Percentiles rank a stretch among this genome's conserved stretches.
Evolutionary conservation across 2,113 vertebrate species (phyloP).

Genomic region (Pollimyrus isidori): DNA sequence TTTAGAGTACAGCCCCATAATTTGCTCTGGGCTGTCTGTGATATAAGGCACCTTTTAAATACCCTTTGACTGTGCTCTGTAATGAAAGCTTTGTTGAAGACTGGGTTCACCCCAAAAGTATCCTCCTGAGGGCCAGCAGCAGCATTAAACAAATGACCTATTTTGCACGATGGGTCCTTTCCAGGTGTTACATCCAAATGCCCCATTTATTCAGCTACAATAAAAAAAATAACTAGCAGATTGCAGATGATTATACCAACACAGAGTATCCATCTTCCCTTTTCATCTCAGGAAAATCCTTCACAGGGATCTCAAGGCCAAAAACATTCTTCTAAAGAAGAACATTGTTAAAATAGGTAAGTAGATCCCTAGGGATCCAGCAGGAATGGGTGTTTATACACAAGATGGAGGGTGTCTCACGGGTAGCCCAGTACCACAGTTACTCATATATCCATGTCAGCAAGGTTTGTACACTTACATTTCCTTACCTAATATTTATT

Average conservation of each 20-base stretch:
- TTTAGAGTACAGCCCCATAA: neutral
- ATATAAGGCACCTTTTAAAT: neutral
- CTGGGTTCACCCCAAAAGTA: neutral
- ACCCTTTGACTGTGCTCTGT: neutral
- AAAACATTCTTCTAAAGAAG: conserved; percentile 80
- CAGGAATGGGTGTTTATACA: conserved; percentile 5
- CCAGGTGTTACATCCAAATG: neutral
- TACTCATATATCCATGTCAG: neutral
- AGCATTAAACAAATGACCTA: neutral
- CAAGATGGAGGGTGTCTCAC: neutral
- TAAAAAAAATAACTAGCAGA: neutral
- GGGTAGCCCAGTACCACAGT: neutral
- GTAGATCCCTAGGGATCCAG: conserved; percentile 23
- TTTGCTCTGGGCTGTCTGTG: neutral
- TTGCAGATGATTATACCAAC: neutral
- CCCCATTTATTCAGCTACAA: neutral
- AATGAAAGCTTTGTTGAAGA: neutral
- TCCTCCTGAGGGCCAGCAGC: neutral
- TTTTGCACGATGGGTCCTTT: neutral
- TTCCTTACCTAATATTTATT: neutral
- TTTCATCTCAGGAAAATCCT: conserved; percentile 64
- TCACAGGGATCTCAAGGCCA: conserved; percentile 81
- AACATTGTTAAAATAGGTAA: conserved; percentile 81
- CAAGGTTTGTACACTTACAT: neutral
- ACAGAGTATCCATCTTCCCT: conserved; percentile 16